phyloP scores from a whole-genome alignment of 2,797 vertebrate species.

The Phylloscopus collybita region DNA sequence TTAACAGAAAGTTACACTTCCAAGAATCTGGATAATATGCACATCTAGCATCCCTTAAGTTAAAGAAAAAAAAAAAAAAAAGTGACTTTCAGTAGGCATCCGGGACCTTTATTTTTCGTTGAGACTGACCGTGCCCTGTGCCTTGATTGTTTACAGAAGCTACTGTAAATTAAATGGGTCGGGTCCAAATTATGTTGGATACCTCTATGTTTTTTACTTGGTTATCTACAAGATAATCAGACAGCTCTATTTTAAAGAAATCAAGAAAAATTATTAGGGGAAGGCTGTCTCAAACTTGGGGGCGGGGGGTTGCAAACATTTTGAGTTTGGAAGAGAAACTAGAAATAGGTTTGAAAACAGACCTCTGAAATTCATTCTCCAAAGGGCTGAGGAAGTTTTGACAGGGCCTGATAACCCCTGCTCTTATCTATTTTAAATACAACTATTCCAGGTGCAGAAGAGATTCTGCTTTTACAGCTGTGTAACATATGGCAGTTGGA shows the following conservation, averaged over 20 bases:
- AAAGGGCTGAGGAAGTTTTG: background rate
- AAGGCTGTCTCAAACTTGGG: background rate
- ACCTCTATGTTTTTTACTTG: background rate
- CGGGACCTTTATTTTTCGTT: background rate
- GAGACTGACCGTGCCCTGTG: background rate
- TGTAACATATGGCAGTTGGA: background rate
- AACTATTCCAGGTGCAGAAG: background rate
- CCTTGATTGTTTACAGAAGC: background rate
- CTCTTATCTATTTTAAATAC: background rate
- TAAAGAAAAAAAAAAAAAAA: background rate
- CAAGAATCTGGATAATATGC: background rate
- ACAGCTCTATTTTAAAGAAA: background rate
- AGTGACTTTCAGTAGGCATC: background rate
- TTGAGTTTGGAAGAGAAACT: background rate
- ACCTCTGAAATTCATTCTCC: background rate
- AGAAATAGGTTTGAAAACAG: background rate
- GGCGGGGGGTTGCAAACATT: accelerated
- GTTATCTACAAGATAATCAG: background rate
- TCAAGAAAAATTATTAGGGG: accelerated
- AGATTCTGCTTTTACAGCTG: background rate
- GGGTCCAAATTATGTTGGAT: background rate
- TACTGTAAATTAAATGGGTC: background rate
- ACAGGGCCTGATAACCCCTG: background rate
- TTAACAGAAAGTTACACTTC: background rate
- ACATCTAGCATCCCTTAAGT: background rate